These are phyloP conservation scores for Pocillopora meandrina DNA, from an alignment of 92 coral and sea anemone genomes.

Conservation along the genomic window DNA sequence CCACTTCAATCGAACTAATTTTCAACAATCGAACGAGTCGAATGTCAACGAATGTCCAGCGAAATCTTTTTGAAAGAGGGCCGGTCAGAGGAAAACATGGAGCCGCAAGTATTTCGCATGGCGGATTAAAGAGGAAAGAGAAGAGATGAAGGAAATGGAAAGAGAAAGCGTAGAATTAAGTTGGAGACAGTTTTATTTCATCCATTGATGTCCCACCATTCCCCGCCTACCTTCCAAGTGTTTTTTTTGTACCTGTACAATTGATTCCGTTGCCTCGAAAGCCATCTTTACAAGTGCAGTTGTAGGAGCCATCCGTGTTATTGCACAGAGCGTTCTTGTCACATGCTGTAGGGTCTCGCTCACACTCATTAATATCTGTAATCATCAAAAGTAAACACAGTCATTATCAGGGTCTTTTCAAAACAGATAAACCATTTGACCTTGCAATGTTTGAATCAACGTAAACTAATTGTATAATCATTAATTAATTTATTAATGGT, in stretches of 20 bases:
- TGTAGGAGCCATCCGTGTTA: conserved; percentile 16
- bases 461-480: background rate
- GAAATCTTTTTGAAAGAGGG: background rate
- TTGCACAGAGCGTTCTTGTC: conserved; percentile 14
- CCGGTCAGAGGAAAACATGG: conserved; percentile 2
- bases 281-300: conserved; percentile 12
- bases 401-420: no score
- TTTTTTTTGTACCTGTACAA: conserved; percentile 16
- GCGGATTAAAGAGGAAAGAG: background rate
- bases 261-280: conserved; percentile 10
- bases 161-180: background rate
- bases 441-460: no score
- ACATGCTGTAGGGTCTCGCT: background rate
- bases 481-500: background rate
- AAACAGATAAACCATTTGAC: no score
- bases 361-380: conserved; percentile 12
- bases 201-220: background rate
- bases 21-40: background rate
- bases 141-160: background rate
- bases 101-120: background rate
- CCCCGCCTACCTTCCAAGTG: background rate
- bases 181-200: background rate
- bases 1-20: no score
- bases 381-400: background rate
- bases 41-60: background rate